Evolutionary conservation across 37 sponge, comb jelly and placozoan genomes (phyloP).

Genomic region (Geodia barretti): DNA sequence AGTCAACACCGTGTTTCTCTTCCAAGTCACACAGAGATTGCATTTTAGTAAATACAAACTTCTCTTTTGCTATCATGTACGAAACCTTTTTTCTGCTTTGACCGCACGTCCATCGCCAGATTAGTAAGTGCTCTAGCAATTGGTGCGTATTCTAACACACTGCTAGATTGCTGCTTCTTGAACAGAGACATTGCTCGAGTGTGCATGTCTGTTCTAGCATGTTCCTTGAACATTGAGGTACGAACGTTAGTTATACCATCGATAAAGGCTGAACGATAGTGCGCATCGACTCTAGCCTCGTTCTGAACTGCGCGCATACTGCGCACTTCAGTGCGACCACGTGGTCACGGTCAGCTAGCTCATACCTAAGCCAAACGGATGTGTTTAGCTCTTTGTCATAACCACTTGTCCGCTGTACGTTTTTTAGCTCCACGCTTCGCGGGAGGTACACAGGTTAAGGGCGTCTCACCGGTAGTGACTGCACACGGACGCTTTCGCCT

Average conservation of each 20-base stretch:
- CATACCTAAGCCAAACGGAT: too few relatives aligned
- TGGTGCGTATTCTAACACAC: conserved; percentile 28
- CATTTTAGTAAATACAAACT: conserved; percentile 50
- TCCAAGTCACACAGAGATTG: conserved; percentile 33
- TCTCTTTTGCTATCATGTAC: conserved; percentile 50
- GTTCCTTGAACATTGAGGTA: conserved; percentile 36
- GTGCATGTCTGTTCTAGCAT: conserved; percentile 48
- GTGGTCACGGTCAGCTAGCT: too few relatives aligned
- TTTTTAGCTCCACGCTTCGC: too few relatives aligned
- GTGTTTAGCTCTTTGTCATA: too few relatives aligned
- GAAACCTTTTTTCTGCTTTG: conserved; percentile 42
- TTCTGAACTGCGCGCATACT: too few relatives aligned
- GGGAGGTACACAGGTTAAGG: too few relatives aligned
- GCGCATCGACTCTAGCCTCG: too few relatives aligned
- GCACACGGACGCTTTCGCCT: too few relatives aligned
- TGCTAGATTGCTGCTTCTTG: conserved; percentile 2
- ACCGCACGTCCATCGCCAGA: not conserved
- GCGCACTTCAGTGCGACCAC: too few relatives aligned
- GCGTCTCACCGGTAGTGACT: too few relatives aligned
- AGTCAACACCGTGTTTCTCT: conserved; percentile 43
- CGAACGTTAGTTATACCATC: conserved; percentile 44
- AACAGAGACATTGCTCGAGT: conserved; percentile 20
- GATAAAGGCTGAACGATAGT: conserved; percentile 52
- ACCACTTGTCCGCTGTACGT: too few relatives aligned
- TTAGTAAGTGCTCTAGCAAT: conserved; percentile 28